These are phyloP conservation scores for Drosophila histrio DNA, from an alignment of 2,888 invertebrate genomes.

Conservation along the genomic window DNA sequence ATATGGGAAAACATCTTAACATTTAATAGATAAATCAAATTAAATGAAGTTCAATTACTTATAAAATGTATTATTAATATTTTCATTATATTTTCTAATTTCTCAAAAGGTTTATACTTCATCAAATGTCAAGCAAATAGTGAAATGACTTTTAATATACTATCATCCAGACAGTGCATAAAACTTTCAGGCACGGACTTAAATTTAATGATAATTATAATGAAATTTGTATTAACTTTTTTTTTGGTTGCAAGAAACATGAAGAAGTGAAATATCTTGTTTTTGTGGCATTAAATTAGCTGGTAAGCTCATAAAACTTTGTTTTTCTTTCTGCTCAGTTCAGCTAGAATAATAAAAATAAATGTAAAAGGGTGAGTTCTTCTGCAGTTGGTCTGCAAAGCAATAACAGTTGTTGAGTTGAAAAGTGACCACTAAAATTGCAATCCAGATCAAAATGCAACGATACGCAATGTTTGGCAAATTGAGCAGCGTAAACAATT, in stretches of 20 bases:
- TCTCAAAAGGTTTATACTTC: neutral
- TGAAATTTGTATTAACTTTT: neutral
- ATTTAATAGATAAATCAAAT: too few species aligned
- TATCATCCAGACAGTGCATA: neutral
- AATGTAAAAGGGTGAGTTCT: neutral
- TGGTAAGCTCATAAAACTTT: neutral
- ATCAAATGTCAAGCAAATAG: neutral
- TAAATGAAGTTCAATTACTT: too few species aligned
- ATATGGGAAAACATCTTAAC: too few species aligned
- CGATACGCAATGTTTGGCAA: constrained; percentile 72
- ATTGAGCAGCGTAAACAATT: constrained; percentile 50
- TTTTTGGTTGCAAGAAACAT: neutral
- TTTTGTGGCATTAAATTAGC: neutral
- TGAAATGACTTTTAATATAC: neutral
- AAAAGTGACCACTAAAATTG: constrained; percentile 2
- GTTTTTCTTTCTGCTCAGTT: neutral
- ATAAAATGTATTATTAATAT: too few species aligned
- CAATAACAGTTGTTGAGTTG: constrained; percentile 2
- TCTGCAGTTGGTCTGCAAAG: neutral
- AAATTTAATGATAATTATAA: neutral
- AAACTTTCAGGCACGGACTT: neutral
- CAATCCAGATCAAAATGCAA: constrained; percentile 57
- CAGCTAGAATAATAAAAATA: neutral
- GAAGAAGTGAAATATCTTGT: neutral
- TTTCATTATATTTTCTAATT: neutral